These are phyloP conservation scores for Sylvilagus bachmani DNA, from an alignment of 2,113 vertebrate species.

Conservation along the genomic window DNA sequence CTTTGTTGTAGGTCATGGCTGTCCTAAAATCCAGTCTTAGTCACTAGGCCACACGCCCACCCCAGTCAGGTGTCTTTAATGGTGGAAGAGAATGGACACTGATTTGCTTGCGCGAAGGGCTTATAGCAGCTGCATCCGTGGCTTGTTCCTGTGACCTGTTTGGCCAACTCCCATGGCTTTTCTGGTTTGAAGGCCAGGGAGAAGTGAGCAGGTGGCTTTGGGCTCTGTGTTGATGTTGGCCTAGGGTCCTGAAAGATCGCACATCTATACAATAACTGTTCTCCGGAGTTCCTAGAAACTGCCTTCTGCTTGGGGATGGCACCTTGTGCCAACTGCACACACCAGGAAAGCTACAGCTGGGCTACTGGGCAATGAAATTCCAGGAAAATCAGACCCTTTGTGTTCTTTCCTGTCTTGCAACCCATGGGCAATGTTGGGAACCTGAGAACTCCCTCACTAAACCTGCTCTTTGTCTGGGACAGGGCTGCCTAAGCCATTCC, in stretches of 20 bases:
- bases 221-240: not conserved
- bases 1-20: too few species aligned
- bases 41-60: too few species aligned
- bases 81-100: too few species aligned
- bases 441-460: not conserved
- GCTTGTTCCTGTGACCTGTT: not conserved
- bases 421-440: accelerated
- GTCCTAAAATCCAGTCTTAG: too few species aligned
- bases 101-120: not conserved
- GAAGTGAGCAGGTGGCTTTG: not conserved
- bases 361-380: not conserved
- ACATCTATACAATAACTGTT: not conserved
- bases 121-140: too few species aligned
- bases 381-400: not conserved
- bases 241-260: not conserved
- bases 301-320: not conserved
- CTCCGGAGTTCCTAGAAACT: constrained; percentile 52
- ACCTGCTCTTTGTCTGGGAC: not conserved
- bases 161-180: not conserved
- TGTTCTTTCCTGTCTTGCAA: not conserved
- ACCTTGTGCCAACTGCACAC: not conserved
- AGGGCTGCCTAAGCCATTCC: not conserved
- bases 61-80: not conserved
- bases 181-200: not conserved
- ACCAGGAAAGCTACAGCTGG: not conserved